Evolutionary conservation across 2,888 invertebrate species (phyloP).

Genomic region (Yponomeuta evonymella): DNA sequence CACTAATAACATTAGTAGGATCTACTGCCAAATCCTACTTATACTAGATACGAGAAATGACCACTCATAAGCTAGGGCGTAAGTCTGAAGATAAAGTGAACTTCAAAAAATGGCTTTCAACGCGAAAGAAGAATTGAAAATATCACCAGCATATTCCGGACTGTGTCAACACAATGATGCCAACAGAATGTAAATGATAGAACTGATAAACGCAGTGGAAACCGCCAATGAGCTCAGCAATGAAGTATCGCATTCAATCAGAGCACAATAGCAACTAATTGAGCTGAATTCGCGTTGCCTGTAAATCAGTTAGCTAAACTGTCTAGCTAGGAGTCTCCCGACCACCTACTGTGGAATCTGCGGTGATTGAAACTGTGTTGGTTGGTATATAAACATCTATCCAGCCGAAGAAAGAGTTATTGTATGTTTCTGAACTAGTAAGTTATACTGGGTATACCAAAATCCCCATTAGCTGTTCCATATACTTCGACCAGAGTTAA

Average conservation of each 20-base stretch:
- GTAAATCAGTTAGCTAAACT: slow-evolving; percentile 13
- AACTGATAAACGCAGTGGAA: slow-evolving; percentile 15
- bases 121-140: too few species aligned
- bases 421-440: too few species aligned
- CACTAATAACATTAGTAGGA: too few species aligned
- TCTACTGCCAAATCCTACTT: too few species aligned
- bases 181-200: neutral
- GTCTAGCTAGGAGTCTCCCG: neutral
- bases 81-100: neutral
- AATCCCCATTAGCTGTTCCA: too few species aligned
- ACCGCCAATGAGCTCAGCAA: slow-evolving; percentile 29
- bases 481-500: too few species aligned
- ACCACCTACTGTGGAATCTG: neutral
- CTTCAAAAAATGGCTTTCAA: too few species aligned
- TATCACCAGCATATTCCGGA: neutral
- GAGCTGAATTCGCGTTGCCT: slow-evolving; percentile 29
- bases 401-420: too few species aligned
- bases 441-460: too few species aligned
- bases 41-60: too few species aligned
- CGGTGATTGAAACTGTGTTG: neutral
- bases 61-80: neutral
- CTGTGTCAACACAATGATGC: neutral
- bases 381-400: too few species aligned
- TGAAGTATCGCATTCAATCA: slow-evolving; percentile 35
- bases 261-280: slow-evolving; percentile 37